Base-by-base conservation (phyloP, 2,888 invertebrate species). In the Anodontia alba region DNA sequence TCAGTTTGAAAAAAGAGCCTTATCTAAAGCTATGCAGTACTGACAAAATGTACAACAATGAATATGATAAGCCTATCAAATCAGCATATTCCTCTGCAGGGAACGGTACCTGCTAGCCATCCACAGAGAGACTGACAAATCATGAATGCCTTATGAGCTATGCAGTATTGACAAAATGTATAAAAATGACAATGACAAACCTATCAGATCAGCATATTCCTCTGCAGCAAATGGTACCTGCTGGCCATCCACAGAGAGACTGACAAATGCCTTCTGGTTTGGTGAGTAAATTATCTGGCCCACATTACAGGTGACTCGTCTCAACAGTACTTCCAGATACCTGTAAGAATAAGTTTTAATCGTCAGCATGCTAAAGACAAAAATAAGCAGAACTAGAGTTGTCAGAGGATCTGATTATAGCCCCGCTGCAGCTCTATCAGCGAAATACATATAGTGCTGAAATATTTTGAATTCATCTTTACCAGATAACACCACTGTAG, bases 31-130 rank as follows among this genome's bases (percentile, higher is more conserved):
- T n/a, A n/a, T n/a, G n/a, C n/a, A n/a, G n/a, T n/a, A n/a, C n/a
- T n/a, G n/a, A n/a, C n/a, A n/a, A n/a, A n/a, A n/a, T n/a, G n/a
- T n/a, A n/a, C n/a, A n/a, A n/a, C n/a, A n/a, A n/a, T n/a, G 42
- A 42, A 10, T 29, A 7, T 29, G 10, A 57, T 29, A 10, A 17
- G 95, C 95, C 95, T 90, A 94, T 98, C 26, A 99, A 97, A 94
- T 99, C 99, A 0, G 99, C 98, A 95, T 98, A 99, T 94, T 99
- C 99, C 95, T 99, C 99, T 0, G 99, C 99, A 94, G 98, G 98
- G 93, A 99, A 99, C 0, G 98, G 98, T 87, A 98, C 97, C 73
- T 98, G 97, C 95, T 98, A 98, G 26, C 88, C 88, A 0, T 97
- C 97, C 0, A 97, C 97, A 29, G 91, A 82, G 33, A 99, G 95